phyloP scores from a whole-genome alignment of 2,888 invertebrate species.

The Luffia ferchaultella region DNA sequence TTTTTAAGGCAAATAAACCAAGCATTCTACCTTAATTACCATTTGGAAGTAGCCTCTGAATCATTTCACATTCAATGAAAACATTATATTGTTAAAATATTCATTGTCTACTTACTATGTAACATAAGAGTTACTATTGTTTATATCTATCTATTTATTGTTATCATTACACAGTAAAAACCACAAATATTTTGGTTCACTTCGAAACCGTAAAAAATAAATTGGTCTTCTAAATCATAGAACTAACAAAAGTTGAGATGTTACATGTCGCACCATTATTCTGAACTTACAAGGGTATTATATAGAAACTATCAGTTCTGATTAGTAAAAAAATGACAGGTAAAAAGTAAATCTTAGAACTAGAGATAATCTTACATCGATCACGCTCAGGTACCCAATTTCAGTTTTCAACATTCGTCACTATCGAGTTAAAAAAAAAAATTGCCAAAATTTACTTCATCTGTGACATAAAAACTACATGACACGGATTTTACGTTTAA shows the following conservation, averaged over 20 bases:
- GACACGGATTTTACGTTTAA: too few species aligned
- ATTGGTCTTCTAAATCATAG: too few species aligned
- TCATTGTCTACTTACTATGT: too few species aligned
- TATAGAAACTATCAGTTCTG: background rate
- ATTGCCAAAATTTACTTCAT: background rate
- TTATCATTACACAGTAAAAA: too few species aligned
- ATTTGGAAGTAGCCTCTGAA: background rate
- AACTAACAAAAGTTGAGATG: too few species aligned
- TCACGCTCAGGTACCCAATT: background rate
- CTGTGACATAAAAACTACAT: too few species aligned
- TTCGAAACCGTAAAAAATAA: too few species aligned
- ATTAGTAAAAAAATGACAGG: background rate
- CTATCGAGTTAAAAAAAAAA: background rate
- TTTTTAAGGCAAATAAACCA: background rate
- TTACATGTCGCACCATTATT: background rate
- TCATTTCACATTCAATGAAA: too few species aligned
- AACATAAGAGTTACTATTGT: too few species aligned
- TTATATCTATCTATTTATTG: too few species aligned
- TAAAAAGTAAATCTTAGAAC: background rate
- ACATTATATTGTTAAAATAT: too few species aligned
- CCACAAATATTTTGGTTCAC: too few species aligned
- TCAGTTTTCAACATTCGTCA: background rate
- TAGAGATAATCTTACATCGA: background rate
- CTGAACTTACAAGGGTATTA: background rate
- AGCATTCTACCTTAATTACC: background rate